Evolutionary conservation across 2,797 vertebrate species (phyloP).

Genomic region (Tamandua tetradactyla): DNA sequence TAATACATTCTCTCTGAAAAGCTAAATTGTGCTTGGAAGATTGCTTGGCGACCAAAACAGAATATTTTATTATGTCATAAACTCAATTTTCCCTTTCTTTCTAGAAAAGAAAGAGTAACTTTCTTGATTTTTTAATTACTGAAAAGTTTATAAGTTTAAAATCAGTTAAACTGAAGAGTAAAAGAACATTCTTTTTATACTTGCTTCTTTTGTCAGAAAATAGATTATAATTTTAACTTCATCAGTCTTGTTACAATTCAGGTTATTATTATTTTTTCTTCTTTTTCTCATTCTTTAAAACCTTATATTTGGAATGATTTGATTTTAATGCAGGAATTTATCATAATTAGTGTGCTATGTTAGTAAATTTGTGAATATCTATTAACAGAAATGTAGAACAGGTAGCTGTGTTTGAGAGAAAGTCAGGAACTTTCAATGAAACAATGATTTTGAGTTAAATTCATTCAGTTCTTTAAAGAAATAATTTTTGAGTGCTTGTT

Average conservation of each 20-base stretch:
- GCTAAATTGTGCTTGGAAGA: not conserved
- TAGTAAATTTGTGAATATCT: conserved; percentile 21
- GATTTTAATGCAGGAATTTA: not conserved
- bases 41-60: not conserved
- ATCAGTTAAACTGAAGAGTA: conserved; percentile 32
- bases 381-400: conserved; percentile 24
- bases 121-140: conserved; percentile 20
- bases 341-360: conserved; percentile 15
- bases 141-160: conserved; percentile 30
- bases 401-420: conserved; percentile 2
- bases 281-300: conserved; percentile 32
- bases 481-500: not conserved
- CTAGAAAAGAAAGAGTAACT: not conserved
- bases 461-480: not conserved
- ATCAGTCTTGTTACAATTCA: conserved; percentile 18
- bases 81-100: conserved; percentile 26
- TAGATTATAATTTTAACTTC: conserved; percentile 9
- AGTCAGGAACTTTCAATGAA: not conserved
- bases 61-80: conserved; percentile 1
- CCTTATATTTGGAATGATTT: conserved; percentile 33
- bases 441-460: conserved; percentile 34
- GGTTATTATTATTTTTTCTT: not conserved
- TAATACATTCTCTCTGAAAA: conserved; percentile 12
- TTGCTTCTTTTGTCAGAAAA: not conserved
- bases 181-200: not conserved